These are phyloP conservation scores for Clinocottus analis DNA, from an alignment of 2,113 vertebrate genomes.

Conservation along the genomic window DNA sequence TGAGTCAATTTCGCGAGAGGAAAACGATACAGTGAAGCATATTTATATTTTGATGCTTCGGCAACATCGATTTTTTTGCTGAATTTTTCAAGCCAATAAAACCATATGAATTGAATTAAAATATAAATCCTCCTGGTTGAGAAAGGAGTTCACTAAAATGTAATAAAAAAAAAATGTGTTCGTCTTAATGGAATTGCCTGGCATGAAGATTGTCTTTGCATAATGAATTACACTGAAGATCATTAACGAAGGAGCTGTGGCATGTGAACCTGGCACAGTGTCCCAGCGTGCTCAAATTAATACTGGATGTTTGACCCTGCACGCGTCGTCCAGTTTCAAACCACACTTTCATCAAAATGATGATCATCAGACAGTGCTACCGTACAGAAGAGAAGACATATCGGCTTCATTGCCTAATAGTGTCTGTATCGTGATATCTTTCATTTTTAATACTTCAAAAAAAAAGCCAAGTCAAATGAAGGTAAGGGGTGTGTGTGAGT, in stretches of 20 bases:
- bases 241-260: slow-evolving; percentile 6
- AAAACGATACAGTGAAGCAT: background rate
- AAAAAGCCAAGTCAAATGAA: slow-evolving; percentile 24
- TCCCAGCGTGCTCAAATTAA: slow-evolving; percentile 22
- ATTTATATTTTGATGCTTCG: background rate
- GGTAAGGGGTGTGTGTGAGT: slow-evolving; percentile 18
- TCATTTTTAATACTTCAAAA: slow-evolving; percentile 32
- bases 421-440: background rate
- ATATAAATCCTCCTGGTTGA: background rate
- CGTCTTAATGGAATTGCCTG: background rate
- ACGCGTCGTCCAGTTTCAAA: background rate
- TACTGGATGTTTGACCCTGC: slow-evolving; percentile 19
- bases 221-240: slow-evolving; percentile 11
- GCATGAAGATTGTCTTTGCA: slow-evolving; percentile 15
- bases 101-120: background rate
- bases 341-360: background rate
- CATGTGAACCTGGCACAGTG: slow-evolving; percentile 11
- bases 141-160: slow-evolving; percentile 1
- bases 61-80: background rate
- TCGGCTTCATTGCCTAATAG: background rate
- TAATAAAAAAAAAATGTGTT: background rate
- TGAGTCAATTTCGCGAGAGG: slow-evolving; percentile 13
- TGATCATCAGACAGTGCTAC: background rate
- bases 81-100: background rate
- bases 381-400: background rate